Percentiles rank a stretch among this genome's conserved stretches.
These are phyloP conservation scores for Salmo trutta DNA, from an alignment of 2,797 vertebrate genomes.

Conservation along the genomic window DNA sequence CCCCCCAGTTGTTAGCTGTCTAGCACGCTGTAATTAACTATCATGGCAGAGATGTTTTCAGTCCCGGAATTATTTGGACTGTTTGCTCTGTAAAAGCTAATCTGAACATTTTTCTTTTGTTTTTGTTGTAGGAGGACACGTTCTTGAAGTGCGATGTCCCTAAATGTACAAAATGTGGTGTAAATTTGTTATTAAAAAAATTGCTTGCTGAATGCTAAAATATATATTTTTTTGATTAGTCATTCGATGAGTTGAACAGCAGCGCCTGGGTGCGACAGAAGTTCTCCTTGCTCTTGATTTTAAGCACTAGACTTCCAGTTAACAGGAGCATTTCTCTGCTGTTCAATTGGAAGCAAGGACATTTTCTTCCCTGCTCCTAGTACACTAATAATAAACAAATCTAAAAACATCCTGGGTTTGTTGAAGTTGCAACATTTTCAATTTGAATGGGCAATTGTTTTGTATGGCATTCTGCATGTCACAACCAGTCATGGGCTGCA, in stretches of 20 bases:
- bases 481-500: background rate
- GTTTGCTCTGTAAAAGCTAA: background rate
- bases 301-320: background rate
- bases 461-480: background rate
- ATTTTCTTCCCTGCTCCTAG: background rate
- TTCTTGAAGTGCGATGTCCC: conserved; percentile 25
- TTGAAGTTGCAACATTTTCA: background rate
- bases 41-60: conserved; percentile 14
- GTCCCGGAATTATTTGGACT: background rate
- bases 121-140: conserved; percentile 37
- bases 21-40: conserved; percentile 20
- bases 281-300: background rate
- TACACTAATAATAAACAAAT: background rate
- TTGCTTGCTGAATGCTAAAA: background rate
- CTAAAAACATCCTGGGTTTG: background rate
- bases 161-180: conserved; percentile 32
- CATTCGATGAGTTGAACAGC: background rate
- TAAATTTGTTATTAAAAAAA: background rate
- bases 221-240: no score
- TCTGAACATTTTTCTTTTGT: background rate
- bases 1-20: conserved; percentile 10
- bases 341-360: background rate
- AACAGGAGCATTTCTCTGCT: no score
- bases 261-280: background rate
- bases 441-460: background rate